phyloP scores from a whole-genome alignment of 37 sponge, comb jelly and placozoan species.

The Dysidea cf. avara region DNA sequence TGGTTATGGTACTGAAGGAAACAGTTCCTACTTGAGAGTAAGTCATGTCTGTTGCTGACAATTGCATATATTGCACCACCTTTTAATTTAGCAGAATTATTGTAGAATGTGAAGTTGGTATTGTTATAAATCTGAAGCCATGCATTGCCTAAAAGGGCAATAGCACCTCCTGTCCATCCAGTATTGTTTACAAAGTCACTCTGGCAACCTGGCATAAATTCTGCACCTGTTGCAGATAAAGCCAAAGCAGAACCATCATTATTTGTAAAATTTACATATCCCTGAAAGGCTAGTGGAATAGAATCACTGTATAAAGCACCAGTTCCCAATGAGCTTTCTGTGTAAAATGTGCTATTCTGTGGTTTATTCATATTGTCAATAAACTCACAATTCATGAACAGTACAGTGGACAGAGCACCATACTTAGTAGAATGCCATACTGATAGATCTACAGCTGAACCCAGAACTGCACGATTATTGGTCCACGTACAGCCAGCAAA shows the following conservation, averaged over 20 bases:
- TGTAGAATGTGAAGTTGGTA: background rate
- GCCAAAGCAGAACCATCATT: constrained; percentile 22
- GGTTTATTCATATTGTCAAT: background rate
- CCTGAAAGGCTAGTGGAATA: constrained; percentile 12
- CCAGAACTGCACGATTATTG: constrained; percentile 26
- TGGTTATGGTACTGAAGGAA: constrained; percentile 22
- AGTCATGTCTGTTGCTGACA: background rate
- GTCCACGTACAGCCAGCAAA: constrained; percentile 34
- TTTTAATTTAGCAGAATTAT: constrained; percentile 3
- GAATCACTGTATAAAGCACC: constrained; percentile 49
- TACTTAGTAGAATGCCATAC: constrained; percentile 1
- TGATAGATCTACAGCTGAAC: constrained; percentile 39
- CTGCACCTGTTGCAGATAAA: background rate
- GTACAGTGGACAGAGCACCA: background rate
- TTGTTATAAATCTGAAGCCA: background rate
- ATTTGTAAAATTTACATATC: background rate
- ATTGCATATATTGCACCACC: constrained; percentile 27
- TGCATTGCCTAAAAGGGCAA: constrained; percentile 18
- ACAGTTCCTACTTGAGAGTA: constrained; percentile 34
- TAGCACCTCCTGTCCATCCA: constrained; percentile 22
- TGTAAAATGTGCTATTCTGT: background rate
- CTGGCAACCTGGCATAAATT: background rate
- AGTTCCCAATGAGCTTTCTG: constrained; percentile 2
- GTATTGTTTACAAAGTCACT: background rate
- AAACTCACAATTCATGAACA: constrained; percentile 27